Evolutionary conservation across 2,113 vertebrate species (phyloP).

Genomic region (Scortum barcoo): DNA sequence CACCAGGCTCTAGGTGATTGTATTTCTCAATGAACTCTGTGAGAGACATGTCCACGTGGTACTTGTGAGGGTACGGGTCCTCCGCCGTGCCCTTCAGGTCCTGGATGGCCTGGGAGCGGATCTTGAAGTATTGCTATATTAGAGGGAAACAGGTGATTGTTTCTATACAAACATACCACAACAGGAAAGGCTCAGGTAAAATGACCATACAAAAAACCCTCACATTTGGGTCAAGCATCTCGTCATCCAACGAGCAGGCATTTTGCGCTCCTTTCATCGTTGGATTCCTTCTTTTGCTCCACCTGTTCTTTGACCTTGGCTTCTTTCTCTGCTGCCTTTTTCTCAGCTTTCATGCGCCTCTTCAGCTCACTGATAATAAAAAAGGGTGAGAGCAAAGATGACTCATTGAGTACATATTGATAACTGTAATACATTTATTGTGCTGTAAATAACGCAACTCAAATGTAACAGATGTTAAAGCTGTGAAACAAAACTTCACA

Average conservation of each 20-base stretch:
- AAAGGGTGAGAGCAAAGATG: not conserved
- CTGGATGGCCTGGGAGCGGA: slow-evolving; percentile 92
- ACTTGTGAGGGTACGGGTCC: slow-evolving; percentile 98
- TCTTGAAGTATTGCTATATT: slow-evolving; percentile 97
- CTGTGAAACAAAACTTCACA: not conserved
- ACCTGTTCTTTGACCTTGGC: slow-evolving; percentile 89
- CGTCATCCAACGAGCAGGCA: slow-evolving; percentile 87
- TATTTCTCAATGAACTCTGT: slow-evolving; percentile 94
- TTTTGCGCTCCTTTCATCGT: slow-evolving; percentile 76
- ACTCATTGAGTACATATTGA: not conserved
- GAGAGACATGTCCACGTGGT: slow-evolving; percentile 91
- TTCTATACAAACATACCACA: not conserved
- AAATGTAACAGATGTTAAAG: not conserved
- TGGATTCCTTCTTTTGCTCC: slow-evolving; percentile 80
- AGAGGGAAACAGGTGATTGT: slow-evolving; percentile 11
- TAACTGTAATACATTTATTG: no score
- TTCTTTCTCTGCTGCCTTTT: slow-evolving; percentile 94
- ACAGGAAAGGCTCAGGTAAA: not conserved
- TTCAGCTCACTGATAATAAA: slow-evolving; percentile 90
- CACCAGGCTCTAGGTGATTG: slow-evolving; percentile 90
- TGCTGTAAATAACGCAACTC: not conserved
- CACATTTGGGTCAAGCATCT: slow-evolving; percentile 95
- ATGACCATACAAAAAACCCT: slow-evolving; percentile 61
- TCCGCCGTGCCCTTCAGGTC: slow-evolving; percentile 91
- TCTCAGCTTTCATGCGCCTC: slow-evolving; percentile 94